Evolutionary conservation across 2,113 vertebrate species (phyloP), one percentile per base, ranked within the genome.

Genomic region (Balaenoptera acutorostrata): DNA sequence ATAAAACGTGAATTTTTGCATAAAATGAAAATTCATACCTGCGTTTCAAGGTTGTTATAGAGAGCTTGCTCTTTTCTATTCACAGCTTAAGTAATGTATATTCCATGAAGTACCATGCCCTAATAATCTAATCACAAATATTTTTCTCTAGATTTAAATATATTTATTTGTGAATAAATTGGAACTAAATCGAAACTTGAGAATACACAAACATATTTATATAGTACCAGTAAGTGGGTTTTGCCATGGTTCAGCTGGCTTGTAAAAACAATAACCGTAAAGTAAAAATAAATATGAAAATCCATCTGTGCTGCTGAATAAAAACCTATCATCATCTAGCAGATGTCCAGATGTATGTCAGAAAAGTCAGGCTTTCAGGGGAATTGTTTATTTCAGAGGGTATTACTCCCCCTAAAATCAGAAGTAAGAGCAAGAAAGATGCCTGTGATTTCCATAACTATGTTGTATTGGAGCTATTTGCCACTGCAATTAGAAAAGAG

Each of bases 1-100:
- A 74, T 95, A 90, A 96, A 97, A 85, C 27, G 27, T 75, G 66
- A 80, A 77, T 61, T 96, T 93, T 92, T 97, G 36, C 66, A 92
- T 85, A 94, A 94, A 94, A 94, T 66, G 39, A 15, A 74, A 36
- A 52, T 85, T 88, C 36, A 74, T 84, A 61, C 6, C 31, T 82
- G 21, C 93, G 64, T 46, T 78, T 97, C 15, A 66, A 84, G 49
- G 25, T 81, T 83, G 59, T 55, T 36, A 5, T 59, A 39, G 17
- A 82, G 52, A 33, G 0, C 4, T 41, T 29, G 11, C 17, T 71
- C 9, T 12, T 6, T 71, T 86, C 11, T 84, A 6, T 71, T 75
- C 29, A 39, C n/a, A 63, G n/a, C 69, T 93, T 77, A 39, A 88
- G 27, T 71, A 72, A 1, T 44, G 15, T 46, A 46, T 41, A 31